A percentile compares a stretch with the other conserved stretches of the same genome.
phyloP scores from a whole-genome alignment of 2,797 vertebrate species.

The Sebastes reedi region DNA sequence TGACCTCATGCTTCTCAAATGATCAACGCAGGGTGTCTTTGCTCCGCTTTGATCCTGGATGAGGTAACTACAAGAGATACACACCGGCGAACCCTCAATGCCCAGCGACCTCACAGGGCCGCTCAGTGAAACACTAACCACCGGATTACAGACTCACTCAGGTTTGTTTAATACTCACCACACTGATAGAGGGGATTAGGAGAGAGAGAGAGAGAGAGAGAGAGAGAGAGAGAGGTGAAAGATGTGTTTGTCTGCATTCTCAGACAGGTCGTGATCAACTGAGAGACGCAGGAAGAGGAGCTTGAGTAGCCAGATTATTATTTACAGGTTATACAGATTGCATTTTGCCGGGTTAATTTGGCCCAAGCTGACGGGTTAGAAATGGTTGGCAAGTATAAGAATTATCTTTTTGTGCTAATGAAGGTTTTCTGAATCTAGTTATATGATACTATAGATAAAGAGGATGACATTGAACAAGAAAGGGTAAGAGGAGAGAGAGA shows the following conservation, averaged over 20 bases:
- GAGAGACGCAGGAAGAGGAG: background rate
- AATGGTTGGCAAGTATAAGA: background rate
- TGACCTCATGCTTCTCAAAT: constrained; percentile 30
- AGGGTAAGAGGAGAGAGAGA: background rate
- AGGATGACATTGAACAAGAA: background rate
- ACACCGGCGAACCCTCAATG: background rate
- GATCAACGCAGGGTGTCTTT: background rate
- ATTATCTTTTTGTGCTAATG: background rate
- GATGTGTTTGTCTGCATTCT: constrained; percentile 8
- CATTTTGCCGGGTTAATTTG: background rate
- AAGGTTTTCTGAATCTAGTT: background rate
- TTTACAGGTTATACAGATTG: background rate
- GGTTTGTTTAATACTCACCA: background rate
- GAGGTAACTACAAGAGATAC: constrained; percentile 23
- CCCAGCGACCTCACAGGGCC: background rate
- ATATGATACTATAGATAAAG: background rate
- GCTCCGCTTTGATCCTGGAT: constrained; percentile 39
- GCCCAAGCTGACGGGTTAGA: background rate
- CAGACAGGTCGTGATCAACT: constrained; percentile 22
- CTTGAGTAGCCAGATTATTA: background rate
- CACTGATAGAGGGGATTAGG: constrained; percentile 19
- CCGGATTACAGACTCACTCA: background rate
- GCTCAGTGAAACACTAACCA: background rate
- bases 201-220: background rate
- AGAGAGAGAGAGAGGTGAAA: constrained; percentile 28